Evolutionary conservation across 2,888 invertebrate species (phyloP), one percentile per base, ranked within the genome.

Genomic region (Drosophila picticornis): DNA sequence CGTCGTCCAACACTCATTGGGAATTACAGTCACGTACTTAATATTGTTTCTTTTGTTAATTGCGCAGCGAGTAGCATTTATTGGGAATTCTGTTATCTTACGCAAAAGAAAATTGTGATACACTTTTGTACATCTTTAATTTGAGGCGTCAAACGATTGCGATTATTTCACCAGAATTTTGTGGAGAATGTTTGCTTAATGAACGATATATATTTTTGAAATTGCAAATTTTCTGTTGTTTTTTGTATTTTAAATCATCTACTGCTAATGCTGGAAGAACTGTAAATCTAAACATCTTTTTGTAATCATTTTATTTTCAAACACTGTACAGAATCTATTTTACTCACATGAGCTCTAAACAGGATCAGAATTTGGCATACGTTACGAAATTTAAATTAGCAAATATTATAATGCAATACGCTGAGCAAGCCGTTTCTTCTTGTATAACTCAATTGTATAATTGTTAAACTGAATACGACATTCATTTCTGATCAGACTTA

Each of bases 1-100:
- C 10, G 31, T 7, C 25, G 34, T 36, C 6, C 40, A 31, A 32
- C 27, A 36, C 4, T 46, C 16, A 22, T 36, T 25, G 22, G 9
- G 27, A 31, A 48, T 29, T 46, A 7, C 31, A 25, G 31, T 64
- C 58, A 58, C 58, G 63, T 64, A 48, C 25, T 25, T 29, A 29
- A 48, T 57, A 22, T 64, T 36, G 9, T 58, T 36, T 57, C 25
- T 25, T 22, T 63, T 57, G 29, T 58, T 19, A 7, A 34, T 63
- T 63, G 27, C 32, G 56, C 62, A 56, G 48, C 34, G 19, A 22
- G 11, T 16, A 22, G 19, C 25, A 25, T 31, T 36, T 4, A 13
- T 31, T 11, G 38, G 9, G 11, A 38, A 13, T 31, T 60, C 10
- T 27, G 2, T 11, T 34, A 5, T 16, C 9, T 13, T n/a, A 11